Percentiles rank a stretch among this genome's conserved stretches.
Conservation (phyloP, 2,113 vertebrate species). For the Caranx ignobilis region DNA sequence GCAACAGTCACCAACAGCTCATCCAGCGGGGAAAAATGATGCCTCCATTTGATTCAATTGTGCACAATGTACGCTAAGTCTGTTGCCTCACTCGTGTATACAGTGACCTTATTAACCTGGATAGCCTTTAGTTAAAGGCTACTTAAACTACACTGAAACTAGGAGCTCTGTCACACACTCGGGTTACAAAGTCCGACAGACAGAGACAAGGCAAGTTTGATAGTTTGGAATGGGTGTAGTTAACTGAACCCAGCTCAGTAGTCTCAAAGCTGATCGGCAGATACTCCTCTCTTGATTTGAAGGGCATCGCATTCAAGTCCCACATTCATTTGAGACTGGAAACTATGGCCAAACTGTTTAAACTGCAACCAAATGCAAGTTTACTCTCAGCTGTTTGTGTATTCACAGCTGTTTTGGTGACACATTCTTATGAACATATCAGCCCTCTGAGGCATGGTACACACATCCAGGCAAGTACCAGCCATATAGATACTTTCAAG, state of each 20-base stretch:
- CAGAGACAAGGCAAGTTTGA: slow-evolving; percentile 36
- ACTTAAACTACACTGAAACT: slow-evolving; percentile 14
- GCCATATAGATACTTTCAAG: slow-evolving; percentile 29
- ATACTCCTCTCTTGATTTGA: slow-evolving; percentile 3
- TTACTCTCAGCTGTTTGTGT: slow-evolving; percentile 29
- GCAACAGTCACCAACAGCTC: slow-evolving; percentile 19
- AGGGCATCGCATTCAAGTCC: slow-evolving; percentile 9
- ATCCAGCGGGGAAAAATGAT: slow-evolving; percentile 8
- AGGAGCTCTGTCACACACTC: slow-evolving; percentile 5
- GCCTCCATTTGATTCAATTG: slow-evolving; percentile 55
- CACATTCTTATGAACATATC: slow-evolving; percentile 53
- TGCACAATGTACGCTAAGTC: slow-evolving; percentile 53
- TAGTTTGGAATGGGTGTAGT: neutral
- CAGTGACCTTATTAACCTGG: slow-evolving; percentile 22
- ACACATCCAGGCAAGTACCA: slow-evolving; percentile 39
- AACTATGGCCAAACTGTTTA: slow-evolving; percentile 46
- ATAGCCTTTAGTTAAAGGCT: slow-evolving; percentile 18
- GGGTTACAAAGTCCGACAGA: slow-evolving; percentile 30
- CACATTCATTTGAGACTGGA: slow-evolving; percentile 47
- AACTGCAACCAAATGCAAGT: slow-evolving; percentile 21
- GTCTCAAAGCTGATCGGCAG: slow-evolving; percentile 8
- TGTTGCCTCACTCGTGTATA: slow-evolving; percentile 64
- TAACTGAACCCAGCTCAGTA: slow-evolving; percentile 13
- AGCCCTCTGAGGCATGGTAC: slow-evolving; percentile 43
- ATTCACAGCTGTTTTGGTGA: slow-evolving; percentile 22